These are phyloP conservation scores for Oscheius sp. DNA, from an alignment of 2,888 invertebrate genomes.

Conservation along the genomic window DNA sequence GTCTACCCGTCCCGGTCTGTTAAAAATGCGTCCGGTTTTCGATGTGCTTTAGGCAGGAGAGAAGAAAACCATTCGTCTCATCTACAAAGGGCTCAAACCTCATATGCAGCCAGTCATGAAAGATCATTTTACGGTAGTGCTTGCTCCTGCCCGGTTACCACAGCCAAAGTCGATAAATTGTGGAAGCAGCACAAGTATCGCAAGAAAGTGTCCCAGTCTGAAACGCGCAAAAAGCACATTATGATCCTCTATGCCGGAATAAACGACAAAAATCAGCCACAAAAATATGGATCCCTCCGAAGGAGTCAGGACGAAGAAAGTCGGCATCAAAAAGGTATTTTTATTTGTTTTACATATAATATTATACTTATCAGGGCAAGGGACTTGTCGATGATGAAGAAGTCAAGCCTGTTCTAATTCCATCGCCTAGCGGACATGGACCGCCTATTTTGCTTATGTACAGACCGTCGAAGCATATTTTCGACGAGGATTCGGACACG, in stretches of 20 bases:
- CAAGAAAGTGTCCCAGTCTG: neutral
- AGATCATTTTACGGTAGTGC: conserved; percentile 1
- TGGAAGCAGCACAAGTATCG: conserved; percentile 20
- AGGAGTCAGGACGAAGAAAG: too few relatives aligned
- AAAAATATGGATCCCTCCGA: too few relatives aligned
- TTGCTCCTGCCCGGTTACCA: neutral
- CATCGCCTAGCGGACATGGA: neutral
- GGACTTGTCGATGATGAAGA: conserved; percentile 3
- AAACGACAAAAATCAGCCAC: neutral
- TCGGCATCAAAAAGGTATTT: too few relatives aligned
- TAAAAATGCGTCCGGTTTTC: conserved; percentile 52
- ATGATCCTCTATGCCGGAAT: neutral
- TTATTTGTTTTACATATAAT: too few relatives aligned
- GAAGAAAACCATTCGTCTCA: neutral
- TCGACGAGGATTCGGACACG: neutral
- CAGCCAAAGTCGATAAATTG: neutral
- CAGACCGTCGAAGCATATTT: neutral
- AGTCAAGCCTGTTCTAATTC: neutral
- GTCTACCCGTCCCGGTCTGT: conserved; percentile 40
- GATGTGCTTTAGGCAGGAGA: conserved; percentile 22
- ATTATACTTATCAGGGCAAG: too few relatives aligned
- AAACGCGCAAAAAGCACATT: neutral
- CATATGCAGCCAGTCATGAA: neutral
- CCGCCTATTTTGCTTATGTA: neutral
- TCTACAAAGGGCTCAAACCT: conserved; percentile 18